Base-by-base conservation (phyloP, 1,140 invertebrate genomes). In the Drosophila watanabei region DNA sequence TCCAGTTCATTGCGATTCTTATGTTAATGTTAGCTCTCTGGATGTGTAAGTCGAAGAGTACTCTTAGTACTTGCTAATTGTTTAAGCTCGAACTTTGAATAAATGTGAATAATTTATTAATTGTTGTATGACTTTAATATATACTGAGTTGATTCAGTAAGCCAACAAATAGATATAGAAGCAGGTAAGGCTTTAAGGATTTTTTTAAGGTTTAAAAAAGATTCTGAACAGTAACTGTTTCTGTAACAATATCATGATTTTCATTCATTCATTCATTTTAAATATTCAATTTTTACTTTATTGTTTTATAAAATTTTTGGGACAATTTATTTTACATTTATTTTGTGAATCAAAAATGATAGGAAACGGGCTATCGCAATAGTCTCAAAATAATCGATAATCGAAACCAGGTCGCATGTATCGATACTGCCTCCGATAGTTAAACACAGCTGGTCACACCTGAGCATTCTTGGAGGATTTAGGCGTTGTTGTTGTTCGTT, bases 61-160 rank as follows among this genome's bases (percentile, higher is more conserved):
- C 18, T 48, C 16, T 76, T 56, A 59, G 59, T 30, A 58, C 33
- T 76, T 66, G 32, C 39, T 37, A 52, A 32, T n/a, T 51, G 16
- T 10, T 56, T 79, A 79, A 79, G 45, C 8, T 48, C 18, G 24
- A 77, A 56, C 33, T 56, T 65, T 65, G 0, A 85, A 86, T 86
- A 81, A 85, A 85, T 75, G 60, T 82, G 37, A 82, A 78, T 59
- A 66, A 81, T 48, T 46, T 30, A 51, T 52, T n/a, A 43, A 24
- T 8, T 18, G 9, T 37, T 14, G 37, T 9, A 16, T 14, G 14
- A 8, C 28, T 33, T 70, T 37, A 8, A 35, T 24, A 6, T 4
- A 11, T 24, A 0, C 11, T 30, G 16, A 3, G 4, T 8, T 30
- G 10, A 28, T 1, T 5, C 2, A 6, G 11, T 20, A 20, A 24